phyloP scores from a whole-genome alignment of 2,113 vertebrate genomes.

The Cryptomyrus ogoouensis region DNA sequence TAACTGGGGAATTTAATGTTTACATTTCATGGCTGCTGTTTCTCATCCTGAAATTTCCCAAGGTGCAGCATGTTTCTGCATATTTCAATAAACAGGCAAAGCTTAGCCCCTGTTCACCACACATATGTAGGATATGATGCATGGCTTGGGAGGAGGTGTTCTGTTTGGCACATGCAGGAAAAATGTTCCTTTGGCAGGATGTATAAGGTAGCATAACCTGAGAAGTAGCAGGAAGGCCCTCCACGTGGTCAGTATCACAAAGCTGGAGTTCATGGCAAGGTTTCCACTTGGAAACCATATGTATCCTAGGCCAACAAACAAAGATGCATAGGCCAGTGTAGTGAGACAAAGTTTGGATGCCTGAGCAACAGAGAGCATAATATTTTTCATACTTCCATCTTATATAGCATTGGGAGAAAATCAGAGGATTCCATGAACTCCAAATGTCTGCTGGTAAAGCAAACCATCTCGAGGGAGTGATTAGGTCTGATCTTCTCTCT shows the following conservation, averaged over 20 bases:
- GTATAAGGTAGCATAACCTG: background rate
- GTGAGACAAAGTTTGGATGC: background rate
- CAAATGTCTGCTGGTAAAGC: background rate
- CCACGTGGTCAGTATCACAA: background rate
- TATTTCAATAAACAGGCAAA: background rate
- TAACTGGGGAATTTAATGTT: background rate
- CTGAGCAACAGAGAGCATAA: background rate
- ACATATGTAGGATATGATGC: background rate
- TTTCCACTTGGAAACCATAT: background rate
- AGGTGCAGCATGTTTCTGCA: background rate
- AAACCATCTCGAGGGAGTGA: background rate
- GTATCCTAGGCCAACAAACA: background rate
- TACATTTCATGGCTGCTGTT: constrained; percentile 12
- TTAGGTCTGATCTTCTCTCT: background rate
- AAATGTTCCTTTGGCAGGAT: background rate
- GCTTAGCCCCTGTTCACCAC: background rate
- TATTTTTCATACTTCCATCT: background rate
- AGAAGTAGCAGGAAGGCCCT: background rate
- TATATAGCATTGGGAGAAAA: background rate
- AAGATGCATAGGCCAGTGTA: background rate
- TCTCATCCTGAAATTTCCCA: background rate
- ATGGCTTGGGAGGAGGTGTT: background rate
- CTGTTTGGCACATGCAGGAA: background rate
- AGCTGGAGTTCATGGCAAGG: background rate
- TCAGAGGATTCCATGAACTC: background rate